phyloP scores from a whole-genome alignment of 2,888 invertebrate species.

The Protophormia terraenovae region DNA sequence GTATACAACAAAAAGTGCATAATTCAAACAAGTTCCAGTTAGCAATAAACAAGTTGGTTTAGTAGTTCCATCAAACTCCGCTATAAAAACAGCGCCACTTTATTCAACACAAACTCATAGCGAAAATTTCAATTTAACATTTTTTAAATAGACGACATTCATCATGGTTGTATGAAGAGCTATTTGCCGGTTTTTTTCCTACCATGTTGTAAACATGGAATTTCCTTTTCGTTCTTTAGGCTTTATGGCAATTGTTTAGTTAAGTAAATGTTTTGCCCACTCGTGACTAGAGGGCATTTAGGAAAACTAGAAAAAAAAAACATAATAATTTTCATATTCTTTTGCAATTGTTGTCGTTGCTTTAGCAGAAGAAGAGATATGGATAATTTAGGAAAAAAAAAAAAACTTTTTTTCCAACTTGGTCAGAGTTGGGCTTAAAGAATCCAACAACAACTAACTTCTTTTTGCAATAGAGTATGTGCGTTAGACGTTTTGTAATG shows the following conservation, averaged over 20 bases:
- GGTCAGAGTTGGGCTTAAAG: not conserved
- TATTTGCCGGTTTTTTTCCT: conserved; percentile 48
- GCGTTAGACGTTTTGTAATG: conserved; percentile 3
- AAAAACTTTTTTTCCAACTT: conserved; percentile 22
- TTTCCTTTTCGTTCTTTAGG: conserved; percentile 31
- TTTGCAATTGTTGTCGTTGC: conserved; percentile 41
- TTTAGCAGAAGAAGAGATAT: conserved; percentile 13
- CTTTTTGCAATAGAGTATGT: not conserved
- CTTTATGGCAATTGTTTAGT: conserved; percentile 34
- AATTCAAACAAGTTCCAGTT: not conserved
- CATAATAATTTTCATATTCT: conserved; percentile 48
- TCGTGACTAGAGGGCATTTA: conserved; percentile 63
- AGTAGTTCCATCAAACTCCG: conserved; percentile 49
- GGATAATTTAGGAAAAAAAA: conserved; percentile 30
- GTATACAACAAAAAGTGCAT: not conserved
- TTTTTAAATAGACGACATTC: not conserved
- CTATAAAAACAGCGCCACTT: conserved; percentile 16
- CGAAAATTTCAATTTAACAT: not conserved
- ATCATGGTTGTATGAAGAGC: not conserved
- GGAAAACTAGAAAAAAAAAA: conserved; percentile 21
- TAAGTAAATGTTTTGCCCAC: conserved; percentile 59
- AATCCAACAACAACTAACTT: conserved; percentile 5
- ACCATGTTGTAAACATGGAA: conserved; percentile 7
- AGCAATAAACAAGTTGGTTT: not conserved
- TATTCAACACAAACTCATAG: not conserved